Evolutionary conservation across 2,888 invertebrate genomes (phyloP).

Genomic region (Rapana venosa): DNA sequence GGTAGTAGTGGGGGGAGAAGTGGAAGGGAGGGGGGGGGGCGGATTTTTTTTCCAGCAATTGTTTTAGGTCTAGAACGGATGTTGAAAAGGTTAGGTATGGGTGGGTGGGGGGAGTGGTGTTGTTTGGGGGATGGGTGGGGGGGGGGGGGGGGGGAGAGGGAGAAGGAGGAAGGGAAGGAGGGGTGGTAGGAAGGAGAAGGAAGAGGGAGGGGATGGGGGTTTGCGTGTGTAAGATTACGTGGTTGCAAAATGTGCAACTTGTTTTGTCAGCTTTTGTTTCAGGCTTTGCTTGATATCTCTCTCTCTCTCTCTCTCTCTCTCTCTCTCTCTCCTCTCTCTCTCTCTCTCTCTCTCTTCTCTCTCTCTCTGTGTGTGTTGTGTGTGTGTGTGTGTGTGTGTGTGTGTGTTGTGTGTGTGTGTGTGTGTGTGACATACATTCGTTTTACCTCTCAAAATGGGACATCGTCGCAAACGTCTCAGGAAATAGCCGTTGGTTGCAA

Average conservation of each 20-base stretch:
- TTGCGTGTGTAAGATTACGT: background rate
- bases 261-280: conserved; percentile 11
- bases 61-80: background rate
- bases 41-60: background rate
- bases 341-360: conserved; percentile 34
- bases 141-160: no score
- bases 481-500: no score
- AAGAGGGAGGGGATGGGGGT: no score
- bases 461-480: no score
- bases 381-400: no score
- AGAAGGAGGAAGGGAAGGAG: background rate
- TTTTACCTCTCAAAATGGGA: no score
- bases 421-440: no score
- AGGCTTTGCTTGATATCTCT: background rate
- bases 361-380: background rate
- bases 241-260: conserved; percentile 6
- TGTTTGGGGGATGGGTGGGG: no score
- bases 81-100: background rate
- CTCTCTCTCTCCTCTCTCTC: conserved; percentile 25
- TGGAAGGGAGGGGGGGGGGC: background rate
- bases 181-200: background rate
- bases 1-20: background rate
- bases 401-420: no score
- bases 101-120: no score
- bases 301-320: conserved; percentile 27